These are phyloP conservation scores for Psephotus haematonotus DNA, from an alignment of 2,113 vertebrate species.

Conservation along the genomic window DNA sequence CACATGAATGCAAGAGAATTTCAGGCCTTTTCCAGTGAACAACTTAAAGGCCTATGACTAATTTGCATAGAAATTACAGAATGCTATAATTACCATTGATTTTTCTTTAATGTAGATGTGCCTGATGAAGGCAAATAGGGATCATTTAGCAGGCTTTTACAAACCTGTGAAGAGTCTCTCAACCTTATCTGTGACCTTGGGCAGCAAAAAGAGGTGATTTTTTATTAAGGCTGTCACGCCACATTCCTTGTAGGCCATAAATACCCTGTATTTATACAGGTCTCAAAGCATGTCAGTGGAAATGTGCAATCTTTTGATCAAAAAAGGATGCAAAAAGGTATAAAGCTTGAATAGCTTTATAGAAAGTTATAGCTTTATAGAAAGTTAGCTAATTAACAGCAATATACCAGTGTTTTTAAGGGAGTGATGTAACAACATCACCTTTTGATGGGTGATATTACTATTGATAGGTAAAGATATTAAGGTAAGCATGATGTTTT, in stretches of 20 bases:
- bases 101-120: not conserved
- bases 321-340: not conserved
- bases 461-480: not conserved
- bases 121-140: not conserved
- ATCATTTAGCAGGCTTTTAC: not conserved
- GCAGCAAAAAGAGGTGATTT: not conserved
- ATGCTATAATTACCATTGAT: not conserved
- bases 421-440: not conserved
- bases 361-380: no score
- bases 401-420: not conserved
- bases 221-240: not conserved
- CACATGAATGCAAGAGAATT: not conserved
- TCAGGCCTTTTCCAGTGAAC: not conserved
- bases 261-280: not conserved
- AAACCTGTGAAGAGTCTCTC: not conserved
- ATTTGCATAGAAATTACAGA: constrained; percentile 44
- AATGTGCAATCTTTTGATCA: not conserved
- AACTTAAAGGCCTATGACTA: not conserved
- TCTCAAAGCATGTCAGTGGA: not conserved
- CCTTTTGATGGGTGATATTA: not conserved
- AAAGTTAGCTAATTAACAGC: not conserved
- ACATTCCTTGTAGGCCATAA: not conserved
- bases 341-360: not conserved
- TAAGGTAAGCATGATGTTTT: not conserved
- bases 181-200: not conserved